These are phyloP conservation scores for Trilocha varians DNA, from an alignment of 2,888 invertebrate species.

Conservation along the genomic window DNA sequence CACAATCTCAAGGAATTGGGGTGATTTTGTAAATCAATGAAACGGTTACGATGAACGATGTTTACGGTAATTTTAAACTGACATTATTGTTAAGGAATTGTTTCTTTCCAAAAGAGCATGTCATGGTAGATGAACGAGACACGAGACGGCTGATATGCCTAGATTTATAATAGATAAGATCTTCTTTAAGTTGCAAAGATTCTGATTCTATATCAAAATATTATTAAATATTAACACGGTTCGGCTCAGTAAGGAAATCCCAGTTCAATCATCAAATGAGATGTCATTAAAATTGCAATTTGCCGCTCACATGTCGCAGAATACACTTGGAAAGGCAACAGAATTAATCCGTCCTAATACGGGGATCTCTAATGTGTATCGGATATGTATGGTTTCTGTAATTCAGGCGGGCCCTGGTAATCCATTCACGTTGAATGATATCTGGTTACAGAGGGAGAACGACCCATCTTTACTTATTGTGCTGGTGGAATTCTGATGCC, in stretches of 20 bases:
- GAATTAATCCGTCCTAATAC: constrained; percentile 63
- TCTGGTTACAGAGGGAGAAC: constrained; percentile 53
- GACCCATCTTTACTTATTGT: constrained; percentile 7
- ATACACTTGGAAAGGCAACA: constrained; percentile 46
- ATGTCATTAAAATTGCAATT: constrained; percentile 29
- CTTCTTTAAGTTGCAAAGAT: no score
- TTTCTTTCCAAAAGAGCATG: no score
- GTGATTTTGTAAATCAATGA: background rate
- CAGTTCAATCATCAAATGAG: constrained; percentile 68
- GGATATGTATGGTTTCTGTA: constrained; percentile 68
- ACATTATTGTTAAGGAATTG: no score
- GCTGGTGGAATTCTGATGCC: constrained; percentile 5
- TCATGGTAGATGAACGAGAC: no score
- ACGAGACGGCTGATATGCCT: no score
- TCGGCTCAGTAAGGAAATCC: background rate
- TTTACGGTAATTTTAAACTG: no score
- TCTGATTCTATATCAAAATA: no score
- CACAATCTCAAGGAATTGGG: background rate
- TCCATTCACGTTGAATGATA: constrained; percentile 55
- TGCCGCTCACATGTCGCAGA: constrained; percentile 35
- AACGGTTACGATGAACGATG: background rate
- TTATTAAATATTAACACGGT: no score
- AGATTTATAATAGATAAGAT: no score
- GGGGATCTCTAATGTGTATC: constrained; percentile 57
- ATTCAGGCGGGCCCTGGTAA: constrained; percentile 62